Conservation (phyloP, 2,888 invertebrate species). For the Vanessa cardui region DNA sequence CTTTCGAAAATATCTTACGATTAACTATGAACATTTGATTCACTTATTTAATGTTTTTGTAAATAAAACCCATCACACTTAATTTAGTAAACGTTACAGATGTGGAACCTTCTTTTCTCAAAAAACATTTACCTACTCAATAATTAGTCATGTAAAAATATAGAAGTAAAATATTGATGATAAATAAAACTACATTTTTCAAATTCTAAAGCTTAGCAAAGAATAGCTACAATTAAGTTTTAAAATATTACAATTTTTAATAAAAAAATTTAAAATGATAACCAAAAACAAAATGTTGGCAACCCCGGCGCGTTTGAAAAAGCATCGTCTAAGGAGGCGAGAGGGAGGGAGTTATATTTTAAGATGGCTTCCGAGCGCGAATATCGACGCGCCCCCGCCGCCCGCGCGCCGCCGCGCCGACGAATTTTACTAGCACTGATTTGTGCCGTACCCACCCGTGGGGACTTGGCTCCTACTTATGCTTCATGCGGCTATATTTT, state of each 20-base stretch:
- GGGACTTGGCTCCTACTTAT: slow-evolving; percentile 21
- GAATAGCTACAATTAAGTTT: too few relatives aligned
- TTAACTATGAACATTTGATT: too few relatives aligned
- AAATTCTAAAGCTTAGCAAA: too few relatives aligned
- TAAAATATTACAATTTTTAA: neutral
- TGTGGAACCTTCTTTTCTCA: too few relatives aligned
- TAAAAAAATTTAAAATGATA: neutral
- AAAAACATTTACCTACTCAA: too few relatives aligned
- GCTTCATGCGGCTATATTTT: neutral
- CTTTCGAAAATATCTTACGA: too few relatives aligned
- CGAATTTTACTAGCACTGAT: slow-evolving; percentile 57
- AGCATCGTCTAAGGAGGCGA: slow-evolving; percentile 77
- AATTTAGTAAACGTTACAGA: too few relatives aligned
- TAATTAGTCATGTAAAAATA: too few relatives aligned
- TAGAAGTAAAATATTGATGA: too few relatives aligned
- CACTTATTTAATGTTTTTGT: too few relatives aligned
- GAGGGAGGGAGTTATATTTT: slow-evolving; percentile 70
- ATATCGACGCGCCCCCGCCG: slow-evolving; percentile 71
- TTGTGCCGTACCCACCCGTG: slow-evolving; percentile 26
- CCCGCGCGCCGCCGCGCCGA: slow-evolving; percentile 45
- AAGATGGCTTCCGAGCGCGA: slow-evolving; percentile 80
- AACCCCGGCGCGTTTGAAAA: slow-evolving; percentile 65
- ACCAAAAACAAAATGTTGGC: slow-evolving; percentile 58
- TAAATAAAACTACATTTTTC: too few relatives aligned
- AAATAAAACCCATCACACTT: too few relatives aligned